Conservation (phyloP, 2,797 vertebrate species). For the Acrossocheilus fasciatus region DNA sequence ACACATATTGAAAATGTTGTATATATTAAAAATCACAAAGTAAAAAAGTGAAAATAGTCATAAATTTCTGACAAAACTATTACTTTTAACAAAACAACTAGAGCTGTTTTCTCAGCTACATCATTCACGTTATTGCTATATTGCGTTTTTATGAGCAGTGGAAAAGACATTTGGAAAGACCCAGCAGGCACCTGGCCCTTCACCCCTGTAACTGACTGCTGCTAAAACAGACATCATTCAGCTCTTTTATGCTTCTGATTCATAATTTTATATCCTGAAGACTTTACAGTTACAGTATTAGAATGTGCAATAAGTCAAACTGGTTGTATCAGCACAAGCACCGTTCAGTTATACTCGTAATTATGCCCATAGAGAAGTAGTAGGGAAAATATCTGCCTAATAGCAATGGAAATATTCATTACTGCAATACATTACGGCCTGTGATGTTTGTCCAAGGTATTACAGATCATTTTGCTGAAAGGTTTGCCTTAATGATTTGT, state of each 20-base stretch:
- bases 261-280: neutral
- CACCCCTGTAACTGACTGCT: neutral
- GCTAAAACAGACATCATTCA: neutral
- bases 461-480: neutral
- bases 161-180: conserved; percentile 8
- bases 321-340: neutral
- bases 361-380: neutral
- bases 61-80: neutral
- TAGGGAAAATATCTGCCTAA: neutral
- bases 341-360: neutral
- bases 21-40: neutral
- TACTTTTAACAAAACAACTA: neutral
- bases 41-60: neutral
- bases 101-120: neutral
- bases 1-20: neutral
- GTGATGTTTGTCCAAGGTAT: conserved; percentile 13
- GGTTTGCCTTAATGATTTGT: neutral
- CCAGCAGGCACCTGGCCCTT: conserved; percentile 6
- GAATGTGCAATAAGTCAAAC: neutral
- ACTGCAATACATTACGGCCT: neutral
- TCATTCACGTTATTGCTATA: neutral
- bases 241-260: neutral
- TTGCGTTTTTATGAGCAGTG: conserved; percentile 1
- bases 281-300: neutral
- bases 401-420: neutral